Base-by-base conservation (phyloP, 2,888 invertebrate genomes). In the Balanococcus diminutus region DNA sequence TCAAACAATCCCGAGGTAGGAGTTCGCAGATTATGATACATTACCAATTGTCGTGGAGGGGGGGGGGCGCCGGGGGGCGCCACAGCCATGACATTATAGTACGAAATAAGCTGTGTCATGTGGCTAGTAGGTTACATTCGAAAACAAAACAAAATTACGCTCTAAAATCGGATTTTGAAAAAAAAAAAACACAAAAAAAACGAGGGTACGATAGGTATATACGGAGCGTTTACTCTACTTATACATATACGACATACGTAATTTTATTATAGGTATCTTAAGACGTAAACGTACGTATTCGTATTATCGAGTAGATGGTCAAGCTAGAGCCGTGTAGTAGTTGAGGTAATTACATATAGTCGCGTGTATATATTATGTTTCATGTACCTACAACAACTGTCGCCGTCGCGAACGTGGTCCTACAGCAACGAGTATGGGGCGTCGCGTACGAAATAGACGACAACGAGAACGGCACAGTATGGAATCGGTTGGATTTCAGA, bases 361-460 rank as follows among this genome's bases (percentile, higher is more conserved):
- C n/a, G n/a, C n/a, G n/a, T 46, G 14, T 46, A 46, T 46, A 14
- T 46, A 46, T n/a, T 14, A 46, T 36, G 46, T 8, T 14, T 8
- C n/a, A 11, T 11, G 46, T 46, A 46, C 36, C 6, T 46, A n/a
- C 46, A 46, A 14, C 14, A n/a, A 8, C n/a, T 14, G 46, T 14
- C n/a, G n/a, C 46, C 46, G 46, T 14, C 11, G 14, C n/a, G 46
- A 8, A 14, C 14, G n/a, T 16, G 36, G 36, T 36, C 36, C 16
- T 56, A 5, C 88, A 92, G 90, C 93, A 93, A 86, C 91, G 91
- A 88, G 98, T 98, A 0, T 98, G 96, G 94, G 98, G 98, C 2
- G 92, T 98, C 16, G 98, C 98, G 0, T 98, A 97, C 90, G 94
- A 95, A 90, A 96, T 99, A 88, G 92, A 93, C 8, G 90, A 92